Conservation (phyloP, 35 echinoderm and acorn worm species). For the Diadema setosum region DNA sequence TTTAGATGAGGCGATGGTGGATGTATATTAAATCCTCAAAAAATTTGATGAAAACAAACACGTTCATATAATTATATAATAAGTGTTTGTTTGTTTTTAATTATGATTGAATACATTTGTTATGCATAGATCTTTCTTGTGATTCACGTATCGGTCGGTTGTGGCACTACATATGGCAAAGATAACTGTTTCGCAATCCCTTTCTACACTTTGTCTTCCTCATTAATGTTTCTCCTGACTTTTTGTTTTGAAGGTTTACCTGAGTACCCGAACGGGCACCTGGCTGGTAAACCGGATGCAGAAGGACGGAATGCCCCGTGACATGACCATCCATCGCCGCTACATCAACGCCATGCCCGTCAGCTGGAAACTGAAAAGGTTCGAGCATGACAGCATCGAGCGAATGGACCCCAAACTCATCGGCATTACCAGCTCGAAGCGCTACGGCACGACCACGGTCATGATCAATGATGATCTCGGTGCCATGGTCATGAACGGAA, state of each 20-base stretch:
- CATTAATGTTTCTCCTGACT: too few species aligned
- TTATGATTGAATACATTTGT: too few species aligned
- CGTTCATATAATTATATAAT: too few species aligned
- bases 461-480: constrained; percentile 2
- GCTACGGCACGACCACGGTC: neutral
- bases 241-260: neutral
- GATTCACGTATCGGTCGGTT: too few species aligned
- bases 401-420: neutral
- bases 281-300: constrained; percentile 17
- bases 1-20: too few species aligned
- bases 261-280: neutral
- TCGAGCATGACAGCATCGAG: neutral
- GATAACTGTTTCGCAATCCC: too few species aligned
- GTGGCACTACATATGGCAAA: too few species aligned
- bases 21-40: too few species aligned
- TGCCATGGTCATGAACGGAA: neutral
- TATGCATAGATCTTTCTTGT: too few species aligned
- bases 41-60: too few species aligned
- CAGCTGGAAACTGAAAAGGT: neutral
- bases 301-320: neutral
- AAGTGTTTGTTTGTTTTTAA: too few species aligned
- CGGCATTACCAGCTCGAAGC: neutral
- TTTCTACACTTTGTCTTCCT: too few species aligned
- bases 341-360: neutral
- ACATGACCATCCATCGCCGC: constrained; percentile 14